Conservation (phyloP, 2,797 vertebrate species). For the Fringilla coelebs region DNA sequence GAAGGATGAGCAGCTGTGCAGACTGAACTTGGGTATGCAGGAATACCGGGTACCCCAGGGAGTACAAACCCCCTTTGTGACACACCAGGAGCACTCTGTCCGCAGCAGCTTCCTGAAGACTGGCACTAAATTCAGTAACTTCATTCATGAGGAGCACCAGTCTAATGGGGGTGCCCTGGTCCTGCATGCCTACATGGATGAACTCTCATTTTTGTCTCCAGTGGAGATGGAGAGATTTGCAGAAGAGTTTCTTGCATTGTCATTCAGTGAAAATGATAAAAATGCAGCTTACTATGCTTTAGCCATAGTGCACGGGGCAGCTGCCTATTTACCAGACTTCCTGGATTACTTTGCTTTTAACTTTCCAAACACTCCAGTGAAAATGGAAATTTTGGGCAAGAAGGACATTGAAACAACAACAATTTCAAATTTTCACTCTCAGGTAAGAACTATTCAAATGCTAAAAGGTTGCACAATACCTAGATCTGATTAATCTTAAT, state of each 20-base stretch:
- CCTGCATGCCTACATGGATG: constrained; percentile 95
- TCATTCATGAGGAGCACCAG: constrained; percentile 94
- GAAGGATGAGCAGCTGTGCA: constrained; percentile 80
- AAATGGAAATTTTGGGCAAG: constrained; percentile 99
- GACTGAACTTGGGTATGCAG: constrained; percentile 73
- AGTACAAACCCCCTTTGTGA: constrained; percentile 85
- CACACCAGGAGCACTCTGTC: constrained; percentile 93
- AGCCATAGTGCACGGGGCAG: constrained; percentile 93
- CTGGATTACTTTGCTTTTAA: constrained; percentile 99
- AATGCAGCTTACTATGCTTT: constrained; percentile 90
- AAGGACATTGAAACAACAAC: constrained; percentile 99
- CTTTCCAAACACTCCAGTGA: constrained; percentile 96
- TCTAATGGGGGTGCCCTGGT: constrained; percentile 92
- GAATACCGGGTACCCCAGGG: constrained; percentile 81
- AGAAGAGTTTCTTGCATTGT: constrained; percentile 90
- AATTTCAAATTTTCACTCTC: constrained; percentile 96
- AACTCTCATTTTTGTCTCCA: constrained; percentile 89
- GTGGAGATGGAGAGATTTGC: constrained; percentile 91
- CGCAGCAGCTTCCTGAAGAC: constrained; percentile 92
- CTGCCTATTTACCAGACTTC: constrained; percentile 95
- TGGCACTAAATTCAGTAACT: constrained; percentile 84
- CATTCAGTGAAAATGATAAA: constrained; percentile 89
- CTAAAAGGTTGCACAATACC: neutral
- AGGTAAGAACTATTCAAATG: constrained; percentile 80
- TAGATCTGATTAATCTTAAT: neutral